Conservation (phyloP, 2,888 invertebrate species). For the Agelastica alni region DNA sequence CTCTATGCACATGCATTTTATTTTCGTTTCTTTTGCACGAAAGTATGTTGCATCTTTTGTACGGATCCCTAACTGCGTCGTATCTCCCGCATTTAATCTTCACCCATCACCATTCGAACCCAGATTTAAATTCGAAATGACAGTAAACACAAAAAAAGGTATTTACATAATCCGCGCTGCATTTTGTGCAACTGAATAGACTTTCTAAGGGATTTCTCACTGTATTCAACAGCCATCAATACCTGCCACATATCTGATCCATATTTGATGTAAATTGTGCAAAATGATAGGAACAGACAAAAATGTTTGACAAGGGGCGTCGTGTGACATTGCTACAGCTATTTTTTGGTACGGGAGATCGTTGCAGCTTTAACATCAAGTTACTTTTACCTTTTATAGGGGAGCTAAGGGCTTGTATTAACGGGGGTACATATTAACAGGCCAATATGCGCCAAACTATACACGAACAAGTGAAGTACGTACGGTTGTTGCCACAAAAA, state of each 20-base stretch:
- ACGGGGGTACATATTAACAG: too few species aligned
- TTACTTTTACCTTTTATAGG: too few species aligned
- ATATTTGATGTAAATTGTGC: background rate
- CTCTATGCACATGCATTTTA: too few species aligned
- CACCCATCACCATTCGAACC: background rate
- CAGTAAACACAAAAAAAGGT: background rate
- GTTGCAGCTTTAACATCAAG: background rate
- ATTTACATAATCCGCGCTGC: background rate
- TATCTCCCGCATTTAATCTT: too few species aligned
- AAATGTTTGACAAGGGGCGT: background rate
- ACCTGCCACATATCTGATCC: background rate
- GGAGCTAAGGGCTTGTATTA: too few species aligned
- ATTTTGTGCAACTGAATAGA: background rate
- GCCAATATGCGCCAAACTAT: too few species aligned
- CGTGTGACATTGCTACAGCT: background rate
- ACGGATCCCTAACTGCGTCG: too few species aligned
- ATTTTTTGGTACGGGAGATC: background rate
- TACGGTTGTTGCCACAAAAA: too few species aligned
- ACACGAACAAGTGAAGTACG: too few species aligned
- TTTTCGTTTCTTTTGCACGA: too few species aligned
- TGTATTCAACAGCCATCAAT: background rate
- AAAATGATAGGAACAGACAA: background rate
- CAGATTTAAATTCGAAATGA: background rate
- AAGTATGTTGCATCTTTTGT: too few species aligned
- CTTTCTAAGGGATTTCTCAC: background rate